These are phyloP conservation scores for Dicyrtoma fusca DNA, from an alignment of 2,888 invertebrate genomes.

Conservation along the genomic window DNA sequence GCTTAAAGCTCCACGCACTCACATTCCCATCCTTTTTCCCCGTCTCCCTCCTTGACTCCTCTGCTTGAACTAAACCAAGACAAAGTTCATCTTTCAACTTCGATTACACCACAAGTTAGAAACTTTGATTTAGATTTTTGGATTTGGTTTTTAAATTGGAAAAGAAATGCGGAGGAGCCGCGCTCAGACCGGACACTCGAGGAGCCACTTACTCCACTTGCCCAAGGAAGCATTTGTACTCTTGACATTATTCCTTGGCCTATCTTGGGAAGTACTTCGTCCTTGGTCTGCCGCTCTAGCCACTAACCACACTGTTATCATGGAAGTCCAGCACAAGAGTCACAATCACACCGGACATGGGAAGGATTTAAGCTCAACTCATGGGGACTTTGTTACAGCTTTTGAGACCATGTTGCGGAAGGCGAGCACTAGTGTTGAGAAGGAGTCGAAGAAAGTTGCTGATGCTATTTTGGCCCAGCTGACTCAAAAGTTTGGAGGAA, in stretches of 20 bases:
- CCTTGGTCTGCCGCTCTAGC: neutral
- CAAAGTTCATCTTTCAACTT: conserved; percentile 1
- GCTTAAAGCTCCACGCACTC: neutral
- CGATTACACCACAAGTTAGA: no score
- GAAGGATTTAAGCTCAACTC: neutral
- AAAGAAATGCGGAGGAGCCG: no score
- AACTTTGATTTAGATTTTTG: no score
- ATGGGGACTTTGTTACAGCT: neutral
- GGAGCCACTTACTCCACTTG: no score
- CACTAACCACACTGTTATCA: neutral
- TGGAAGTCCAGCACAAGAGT: neutral
- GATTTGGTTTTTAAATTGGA: no score
- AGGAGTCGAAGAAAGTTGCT: conserved; percentile 42
- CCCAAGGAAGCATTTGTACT: no score
- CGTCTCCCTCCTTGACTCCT: neutral
- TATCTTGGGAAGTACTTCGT: no score
- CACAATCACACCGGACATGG: neutral
- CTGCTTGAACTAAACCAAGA: neutral
- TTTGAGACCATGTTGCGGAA: neutral
- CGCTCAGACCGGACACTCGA: no score
- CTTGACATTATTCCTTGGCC: no score
- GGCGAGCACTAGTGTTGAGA: conserved; percentile 1
- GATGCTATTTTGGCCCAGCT: conserved; percentile 32
- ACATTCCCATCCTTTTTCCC: neutral
- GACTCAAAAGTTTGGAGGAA: neutral